Evolutionary conservation across 1,140 invertebrate species (phyloP), one percentile per base, ranked within the genome.

Genomic region (Drosophila rufa): DNA sequence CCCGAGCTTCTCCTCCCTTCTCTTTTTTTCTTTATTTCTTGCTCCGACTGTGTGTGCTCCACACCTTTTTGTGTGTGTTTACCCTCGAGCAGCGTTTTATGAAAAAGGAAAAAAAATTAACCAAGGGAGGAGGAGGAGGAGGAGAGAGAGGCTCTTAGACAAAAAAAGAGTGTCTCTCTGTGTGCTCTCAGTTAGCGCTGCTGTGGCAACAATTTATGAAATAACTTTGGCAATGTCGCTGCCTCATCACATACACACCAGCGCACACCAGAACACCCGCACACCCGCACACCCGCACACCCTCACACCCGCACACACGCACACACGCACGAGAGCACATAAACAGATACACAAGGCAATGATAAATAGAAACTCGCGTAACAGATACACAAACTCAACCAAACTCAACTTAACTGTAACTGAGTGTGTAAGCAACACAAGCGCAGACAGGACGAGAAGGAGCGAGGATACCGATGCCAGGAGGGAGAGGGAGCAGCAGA

Each of bases 181-280:
- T 36, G 62, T 40, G 43, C 40, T 53, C 76, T 36, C 33, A 36
- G 82, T 85, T 78, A 79, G 69, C 81, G 84, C 80, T 89, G 77
- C 84, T 89, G 85, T 89, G 85, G 85, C 81, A 89, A 90, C 84
- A 89, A 89, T 89, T 89, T 89, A 84, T 84, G 78, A 90, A 89
- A 89, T 89, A 89, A 89, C 84, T 89, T 80, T 64, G 73, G 73
- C 84, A 80, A 87, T 87, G 71, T 75, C 60, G 46, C 57, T 60
- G 58, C 22, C 46, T 61, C 55, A 57, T 64, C 42, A 9, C 64
- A 55, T 45, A 33, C 46, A 70, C 61, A 53, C 33, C 33, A 36
- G 33, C 9, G 33, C 25, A 22, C 25, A 46, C n/a, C 30, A n/a
- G 19, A 9, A 22, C 25, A 46, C n/a, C 27, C n/a, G 22, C n/a